A percentile compares a stretch with the other conserved stretches of the same genome.
These are phyloP conservation scores for Cassiopea xamachana DNA, from an alignment of 30 jellyfish, hydroid and myxozoan genomes.

Conservation along the genomic window DNA sequence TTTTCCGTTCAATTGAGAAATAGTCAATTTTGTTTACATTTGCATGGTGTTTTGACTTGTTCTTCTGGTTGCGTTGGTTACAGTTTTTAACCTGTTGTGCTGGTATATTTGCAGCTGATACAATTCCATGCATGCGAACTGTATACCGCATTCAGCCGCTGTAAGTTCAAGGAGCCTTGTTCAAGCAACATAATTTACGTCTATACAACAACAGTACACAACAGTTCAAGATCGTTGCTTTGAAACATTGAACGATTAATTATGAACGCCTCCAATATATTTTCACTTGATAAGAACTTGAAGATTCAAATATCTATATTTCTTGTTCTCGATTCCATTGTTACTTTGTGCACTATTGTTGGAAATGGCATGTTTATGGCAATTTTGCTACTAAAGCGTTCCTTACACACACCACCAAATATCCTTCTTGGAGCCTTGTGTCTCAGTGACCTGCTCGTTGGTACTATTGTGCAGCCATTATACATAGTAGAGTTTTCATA, in stretches of 20 bases:
- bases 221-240: no score
- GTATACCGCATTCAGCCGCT: neutral
- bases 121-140: neutral
- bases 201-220: no score
- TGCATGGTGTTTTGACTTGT: neutral
- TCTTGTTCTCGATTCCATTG: constrained; percentile 6
- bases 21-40: neutral
- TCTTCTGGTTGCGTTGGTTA: neutral
- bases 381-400: neutral
- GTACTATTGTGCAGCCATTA: constrained; percentile 44
- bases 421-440: constrained; percentile 46
- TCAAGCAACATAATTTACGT: no score
- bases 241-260: neutral
- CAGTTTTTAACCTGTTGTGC: neutral
- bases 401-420: constrained; percentile 53
- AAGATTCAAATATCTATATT: neutral
- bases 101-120: neutral
- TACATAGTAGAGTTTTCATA: neutral
- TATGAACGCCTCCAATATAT: neutral
- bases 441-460: constrained; percentile 45
- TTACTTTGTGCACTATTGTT: constrained; percentile 8
- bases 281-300: neutral
- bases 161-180: no score
- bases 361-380: constrained; percentile 38
- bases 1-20: neutral